Percentiles rank a stretch among this genome's conserved stretches.
Conservation (phyloP, 2,888 invertebrate genomes). For the Augiades crinisus region DNA sequence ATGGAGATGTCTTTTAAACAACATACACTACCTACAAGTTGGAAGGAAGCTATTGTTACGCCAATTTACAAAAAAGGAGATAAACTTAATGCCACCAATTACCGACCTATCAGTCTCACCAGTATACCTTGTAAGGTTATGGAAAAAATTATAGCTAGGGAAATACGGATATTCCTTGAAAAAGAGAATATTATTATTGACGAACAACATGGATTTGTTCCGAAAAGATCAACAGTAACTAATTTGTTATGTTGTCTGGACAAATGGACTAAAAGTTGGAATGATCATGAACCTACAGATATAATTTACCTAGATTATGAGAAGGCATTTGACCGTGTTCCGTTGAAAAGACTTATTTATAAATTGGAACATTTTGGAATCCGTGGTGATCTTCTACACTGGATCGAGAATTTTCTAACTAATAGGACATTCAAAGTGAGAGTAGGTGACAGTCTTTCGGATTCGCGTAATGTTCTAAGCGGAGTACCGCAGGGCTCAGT, state of each 20-base stretch:
- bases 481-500: constrained; percentile 1
- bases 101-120: not conserved
- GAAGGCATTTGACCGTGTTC: constrained; percentile 15
- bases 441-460: not conserved
- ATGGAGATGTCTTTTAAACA: too few species aligned
- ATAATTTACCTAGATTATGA: constrained; percentile 13
- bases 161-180: not conserved
- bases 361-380: not conserved
- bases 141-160: constrained; percentile 4
- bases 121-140: constrained; percentile 4
- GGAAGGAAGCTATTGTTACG: not conserved
- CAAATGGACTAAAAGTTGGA: not conserved
- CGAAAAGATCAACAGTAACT: not conserved
- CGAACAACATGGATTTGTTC: not conserved
- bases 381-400: constrained; percentile 1
- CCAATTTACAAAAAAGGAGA: constrained; percentile 4
- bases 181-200: too few species aligned
- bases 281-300: constrained; percentile 8
- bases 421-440: not conserved
- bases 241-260: not conserved
- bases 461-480: not conserved
- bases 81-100: not conserved
- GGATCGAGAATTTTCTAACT: not conserved
- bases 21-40: too few species aligned
- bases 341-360: not conserved